Evolutionary conservation across 2,113 vertebrate genomes (phyloP).

Genomic region (Phaethornis superciliosus): DNA sequence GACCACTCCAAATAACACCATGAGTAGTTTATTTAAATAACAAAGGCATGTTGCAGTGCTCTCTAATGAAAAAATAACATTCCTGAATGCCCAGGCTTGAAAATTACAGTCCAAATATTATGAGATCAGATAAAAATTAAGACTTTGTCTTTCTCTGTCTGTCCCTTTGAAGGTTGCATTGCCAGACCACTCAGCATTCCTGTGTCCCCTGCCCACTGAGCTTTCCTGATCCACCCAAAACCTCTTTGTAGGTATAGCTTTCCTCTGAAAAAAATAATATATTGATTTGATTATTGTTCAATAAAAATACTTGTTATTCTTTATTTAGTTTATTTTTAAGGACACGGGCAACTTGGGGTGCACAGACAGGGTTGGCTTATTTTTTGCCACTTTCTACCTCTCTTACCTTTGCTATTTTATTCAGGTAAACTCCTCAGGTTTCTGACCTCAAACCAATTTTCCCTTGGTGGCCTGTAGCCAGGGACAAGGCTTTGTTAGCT

Average conservation of each 20-base stretch:
- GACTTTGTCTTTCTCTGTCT: background rate
- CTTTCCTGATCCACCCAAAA: background rate
- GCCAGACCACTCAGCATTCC: background rate
- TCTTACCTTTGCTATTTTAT: background rate
- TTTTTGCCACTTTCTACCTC: background rate
- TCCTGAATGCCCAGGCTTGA: background rate
- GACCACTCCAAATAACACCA: background rate
- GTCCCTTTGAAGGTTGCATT: background rate
- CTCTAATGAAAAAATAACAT: background rate
- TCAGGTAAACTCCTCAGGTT: background rate
- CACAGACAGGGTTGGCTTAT: background rate
- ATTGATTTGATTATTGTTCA: background rate
- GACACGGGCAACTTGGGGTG: accelerated
- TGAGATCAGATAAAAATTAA: background rate
- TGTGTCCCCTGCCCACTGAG: background rate
- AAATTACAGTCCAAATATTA: background rate
- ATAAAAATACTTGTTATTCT: accelerated
- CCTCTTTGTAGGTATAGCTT: background rate
- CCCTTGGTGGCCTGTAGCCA: background rate
- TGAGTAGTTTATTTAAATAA: background rate
- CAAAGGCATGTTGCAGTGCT: background rate
- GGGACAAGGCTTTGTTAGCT: background rate
- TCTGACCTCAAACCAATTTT: background rate
- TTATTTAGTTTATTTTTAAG: background rate
- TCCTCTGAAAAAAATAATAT: background rate